phyloP scores from a whole-genome alignment of 2,113 vertebrate species.

The Takifugu flavidus region DNA sequence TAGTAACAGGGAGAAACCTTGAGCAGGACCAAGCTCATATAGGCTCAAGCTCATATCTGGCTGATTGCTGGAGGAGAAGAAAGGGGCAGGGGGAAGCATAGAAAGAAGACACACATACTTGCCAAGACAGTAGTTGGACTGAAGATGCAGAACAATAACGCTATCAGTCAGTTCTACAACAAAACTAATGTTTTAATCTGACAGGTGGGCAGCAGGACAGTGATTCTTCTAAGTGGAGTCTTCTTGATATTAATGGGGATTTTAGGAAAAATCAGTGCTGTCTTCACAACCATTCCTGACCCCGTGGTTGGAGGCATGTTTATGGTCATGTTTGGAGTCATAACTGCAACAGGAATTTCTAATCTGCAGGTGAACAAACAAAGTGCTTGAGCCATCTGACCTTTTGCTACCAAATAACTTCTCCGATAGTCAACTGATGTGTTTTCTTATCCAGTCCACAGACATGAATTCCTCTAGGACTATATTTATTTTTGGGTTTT shows the following conservation, averaged over 20 bases:
- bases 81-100: too few species aligned
- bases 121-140: too few species aligned
- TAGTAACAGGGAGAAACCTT: too few species aligned
- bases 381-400: background rate
- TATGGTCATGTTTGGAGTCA: constrained; percentile 90
- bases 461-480: constrained; percentile 96
- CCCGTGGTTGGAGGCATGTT: constrained; percentile 92
- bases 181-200: background rate
- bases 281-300: constrained; percentile 86
- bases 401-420: background rate
- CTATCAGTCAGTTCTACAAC: too few species aligned
- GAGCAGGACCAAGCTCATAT: too few species aligned
- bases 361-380: constrained; percentile 84
- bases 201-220: constrained; percentile 87
- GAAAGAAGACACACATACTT: too few species aligned
- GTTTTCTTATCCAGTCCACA: constrained; percentile 73
- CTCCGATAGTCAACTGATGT: background rate
- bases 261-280: constrained; percentile 85
- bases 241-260: constrained; percentile 85
- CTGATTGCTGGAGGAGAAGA: too few species aligned
- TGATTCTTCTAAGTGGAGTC: constrained; percentile 81
- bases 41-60: too few species aligned
- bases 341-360: constrained; percentile 84
- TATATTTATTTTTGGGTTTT: constrained; percentile 93
- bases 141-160: too few species aligned